These are phyloP conservation scores for Lycaon pictus DNA, from an alignment of 2,113 vertebrate species.

Conservation along the genomic window DNA sequence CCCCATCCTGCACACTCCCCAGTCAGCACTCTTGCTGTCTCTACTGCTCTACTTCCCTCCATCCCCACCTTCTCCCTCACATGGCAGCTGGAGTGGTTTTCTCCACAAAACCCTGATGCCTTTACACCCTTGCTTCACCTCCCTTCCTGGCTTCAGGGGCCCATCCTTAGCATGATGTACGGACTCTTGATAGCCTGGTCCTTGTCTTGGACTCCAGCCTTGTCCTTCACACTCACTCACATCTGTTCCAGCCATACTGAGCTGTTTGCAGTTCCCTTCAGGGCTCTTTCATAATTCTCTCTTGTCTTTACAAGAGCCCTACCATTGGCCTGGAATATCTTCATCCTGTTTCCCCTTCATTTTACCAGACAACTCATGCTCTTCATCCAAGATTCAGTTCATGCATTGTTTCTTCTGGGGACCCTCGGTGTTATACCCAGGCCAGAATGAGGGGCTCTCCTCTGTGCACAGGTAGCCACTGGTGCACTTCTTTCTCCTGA, in stretches of 20 bases:
- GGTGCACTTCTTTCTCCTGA: no score
- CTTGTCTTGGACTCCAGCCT: not conserved
- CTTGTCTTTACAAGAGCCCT: not conserved
- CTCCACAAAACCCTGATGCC: not conserved
- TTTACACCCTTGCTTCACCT: rapidly evolving
- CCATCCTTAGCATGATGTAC: rapidly evolving
- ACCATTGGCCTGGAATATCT: not conserved
- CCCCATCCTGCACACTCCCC: rapidly evolving
- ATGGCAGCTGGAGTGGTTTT: rapidly evolving
- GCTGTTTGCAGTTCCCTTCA: not conserved
- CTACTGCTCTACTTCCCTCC: rapidly evolving
- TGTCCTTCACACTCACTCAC: not conserved
- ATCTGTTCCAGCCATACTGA: no score
- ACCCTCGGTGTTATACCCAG: not conserved
- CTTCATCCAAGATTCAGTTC: not conserved
- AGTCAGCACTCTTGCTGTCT: not conserved
- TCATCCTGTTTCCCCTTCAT: not conserved
- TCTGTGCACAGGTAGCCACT: not conserved
- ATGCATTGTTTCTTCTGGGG: not conserved
- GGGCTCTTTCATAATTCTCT: rapidly evolving
- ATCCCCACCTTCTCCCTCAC: not conserved
- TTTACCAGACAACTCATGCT: not conserved
- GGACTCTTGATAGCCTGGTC: not conserved
- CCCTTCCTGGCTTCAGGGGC: not conserved
- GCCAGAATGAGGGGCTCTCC: not conserved